Evolutionary conservation across 2,797 vertebrate genomes (phyloP), one percentile per base, ranked within the genome.

Genomic region (Muscicapa striata): DNA sequence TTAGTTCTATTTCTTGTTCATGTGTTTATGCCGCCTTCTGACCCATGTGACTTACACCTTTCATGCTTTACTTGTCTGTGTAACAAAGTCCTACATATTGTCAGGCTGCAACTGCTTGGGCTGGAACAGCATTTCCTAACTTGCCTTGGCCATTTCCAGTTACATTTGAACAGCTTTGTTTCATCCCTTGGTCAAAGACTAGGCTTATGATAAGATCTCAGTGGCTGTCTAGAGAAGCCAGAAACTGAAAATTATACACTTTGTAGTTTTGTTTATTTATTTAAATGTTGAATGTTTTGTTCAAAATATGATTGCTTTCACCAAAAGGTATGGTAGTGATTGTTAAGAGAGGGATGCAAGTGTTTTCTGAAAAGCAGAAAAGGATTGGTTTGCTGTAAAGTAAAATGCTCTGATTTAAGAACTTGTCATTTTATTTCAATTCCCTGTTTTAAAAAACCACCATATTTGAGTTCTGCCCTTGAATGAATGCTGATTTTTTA

Each of bases 271-370:
- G 1, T 36, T 69, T 48, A 16, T 52, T 86, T 54, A 49, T 57
- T 79, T 59, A 77, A 45, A 6, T 6, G 4, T 51, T 58, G 24
- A 48, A 73, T 10, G 3, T 19, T 83, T 83, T 77, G 4, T 26
- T 88, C 16, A 70, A 67, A 75, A 61, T 74, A 13, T 23, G 16
- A 11, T 15, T 85, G 6, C 11, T 82, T 61, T 69, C 10, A 23
- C 4, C 1, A 9, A 55, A 72, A 32, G 0, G 0, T 20, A 10
- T 38, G 20, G 24, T 51, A 73, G 27, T 4, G 7, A 34, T 84
- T 58, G 30, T 45, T 40, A 59, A 51, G 30, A n/a, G 8, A 27
- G 38, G 7, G 13, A 32, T 20, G 64, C 5, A 45, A 68, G 87
- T 29, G 5, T 5, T 29, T 18, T 79, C 66, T 21, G 58, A 66